Conservation (phyloP, 2,797 vertebrate species). For the Emys orbicularis region DNA sequence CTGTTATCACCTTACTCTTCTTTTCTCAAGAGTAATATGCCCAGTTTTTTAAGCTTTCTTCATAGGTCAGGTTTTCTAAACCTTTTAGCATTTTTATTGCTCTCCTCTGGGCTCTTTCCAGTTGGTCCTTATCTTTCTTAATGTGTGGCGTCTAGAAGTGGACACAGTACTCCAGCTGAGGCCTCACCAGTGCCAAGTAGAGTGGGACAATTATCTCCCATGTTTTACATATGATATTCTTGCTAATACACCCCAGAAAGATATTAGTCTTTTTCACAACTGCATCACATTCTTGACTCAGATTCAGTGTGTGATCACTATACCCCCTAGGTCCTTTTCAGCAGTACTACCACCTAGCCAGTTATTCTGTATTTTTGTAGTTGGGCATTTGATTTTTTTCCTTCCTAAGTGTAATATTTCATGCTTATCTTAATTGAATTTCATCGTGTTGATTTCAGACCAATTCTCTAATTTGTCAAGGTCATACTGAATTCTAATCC, state of each 20-base stretch:
- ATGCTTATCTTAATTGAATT: neutral
- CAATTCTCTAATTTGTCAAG: neutral
- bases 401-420: neutral
- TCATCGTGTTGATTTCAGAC: neutral
- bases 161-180: neutral
- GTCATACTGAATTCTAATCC: too few relatives aligned
- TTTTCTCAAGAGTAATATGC: neutral
- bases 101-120: neutral
- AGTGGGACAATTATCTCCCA: neutral
- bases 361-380: neutral
- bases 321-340: neutral
- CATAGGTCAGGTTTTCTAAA: neutral
- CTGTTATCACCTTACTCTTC: neutral
- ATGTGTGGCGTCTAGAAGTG: neutral
- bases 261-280: neutral
- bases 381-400: neutral
- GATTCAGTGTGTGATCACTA: neutral
- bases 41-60: neutral
- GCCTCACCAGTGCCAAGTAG: neutral
- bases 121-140: neutral
- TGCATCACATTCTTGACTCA: neutral
- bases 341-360: neutral
- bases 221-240: neutral
- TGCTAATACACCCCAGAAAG: neutral
- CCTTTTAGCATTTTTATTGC: neutral